phyloP scores from a whole-genome alignment of 2,113 vertebrate species.

The Corythaixoides concolor region DNA sequence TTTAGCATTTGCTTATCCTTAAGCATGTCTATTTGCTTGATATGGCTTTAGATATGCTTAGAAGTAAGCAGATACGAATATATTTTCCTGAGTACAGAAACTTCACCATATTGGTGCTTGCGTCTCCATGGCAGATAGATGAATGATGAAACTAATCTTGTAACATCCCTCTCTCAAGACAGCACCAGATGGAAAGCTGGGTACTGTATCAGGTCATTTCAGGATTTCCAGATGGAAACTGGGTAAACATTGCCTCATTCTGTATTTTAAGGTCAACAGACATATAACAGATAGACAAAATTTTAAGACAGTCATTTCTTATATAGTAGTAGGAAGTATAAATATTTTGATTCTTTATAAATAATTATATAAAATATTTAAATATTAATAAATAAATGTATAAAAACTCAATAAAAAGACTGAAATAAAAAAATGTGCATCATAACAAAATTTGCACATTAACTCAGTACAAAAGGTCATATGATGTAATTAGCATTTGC shows the following conservation, averaged over 20 bases:
- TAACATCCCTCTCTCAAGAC: neutral
- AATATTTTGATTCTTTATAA: conserved; percentile 76
- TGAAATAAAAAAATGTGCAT: neutral
- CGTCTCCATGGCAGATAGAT: neutral
- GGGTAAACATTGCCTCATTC: neutral
- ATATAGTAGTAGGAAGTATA: conserved; percentile 62
- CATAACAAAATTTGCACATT: neutral
- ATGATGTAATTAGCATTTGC: neutral
- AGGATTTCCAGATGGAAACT: neutral
- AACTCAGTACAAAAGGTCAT: neutral
- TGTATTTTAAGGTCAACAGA: conserved; percentile 29
- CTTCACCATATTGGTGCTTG: neutral
- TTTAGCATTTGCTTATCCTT: neutral
- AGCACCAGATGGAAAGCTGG: neutral
- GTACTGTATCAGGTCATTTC: neutral
- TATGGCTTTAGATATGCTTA: neutral
- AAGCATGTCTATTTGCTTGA: neutral
- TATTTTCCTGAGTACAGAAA: neutral
- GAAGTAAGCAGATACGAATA: neutral
- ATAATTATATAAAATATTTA: conserved; percentile 74
- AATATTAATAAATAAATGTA: conserved; percentile 82
- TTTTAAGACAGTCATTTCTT: conserved; percentile 50
- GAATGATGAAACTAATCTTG: neutral
- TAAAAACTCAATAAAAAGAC: conserved; percentile 17
- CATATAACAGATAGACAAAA: conserved; percentile 62